Percentiles rank a stretch among this genome's conserved stretches.
Conservation (phyloP, 2,797 vertebrate genomes). For the Orientallactaga sibirica region DNA sequence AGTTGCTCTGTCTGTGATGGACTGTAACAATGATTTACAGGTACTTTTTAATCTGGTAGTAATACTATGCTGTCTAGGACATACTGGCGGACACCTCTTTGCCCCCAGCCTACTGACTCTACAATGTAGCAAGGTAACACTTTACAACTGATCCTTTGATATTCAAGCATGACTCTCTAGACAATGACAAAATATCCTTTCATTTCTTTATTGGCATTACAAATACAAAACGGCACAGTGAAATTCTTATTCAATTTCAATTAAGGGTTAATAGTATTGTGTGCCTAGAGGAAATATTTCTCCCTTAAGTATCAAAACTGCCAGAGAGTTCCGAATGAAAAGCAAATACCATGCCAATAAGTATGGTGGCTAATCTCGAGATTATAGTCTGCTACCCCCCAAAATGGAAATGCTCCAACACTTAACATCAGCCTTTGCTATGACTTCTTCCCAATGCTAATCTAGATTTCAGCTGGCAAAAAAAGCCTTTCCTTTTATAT, state of each 20-base stretch:
- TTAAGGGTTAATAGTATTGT: neutral
- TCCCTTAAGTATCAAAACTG: neutral
- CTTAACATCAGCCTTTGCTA: neutral
- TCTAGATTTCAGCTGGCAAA: constrained; percentile 1
- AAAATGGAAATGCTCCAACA: neutral
- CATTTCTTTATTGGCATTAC: neutral
- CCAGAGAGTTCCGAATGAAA: neutral
- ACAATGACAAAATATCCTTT: neutral
- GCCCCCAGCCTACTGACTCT: neutral
- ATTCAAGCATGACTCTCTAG: neutral
- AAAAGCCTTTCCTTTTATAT: neutral
- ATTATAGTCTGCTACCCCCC: neutral
- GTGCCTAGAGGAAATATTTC: neutral
- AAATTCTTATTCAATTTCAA: neutral
- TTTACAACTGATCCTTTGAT: neutral
- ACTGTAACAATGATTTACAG: neutral
- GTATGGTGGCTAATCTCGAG: neutral
- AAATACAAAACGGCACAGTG: neutral
- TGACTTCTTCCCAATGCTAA: neutral
- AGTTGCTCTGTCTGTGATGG: neutral
- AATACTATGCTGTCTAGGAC: neutral
- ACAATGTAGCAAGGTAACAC: neutral
- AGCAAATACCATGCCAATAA: neutral
- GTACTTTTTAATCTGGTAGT: neutral
- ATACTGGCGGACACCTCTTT: neutral